phyloP scores from a whole-genome alignment of 1,140 invertebrate genomes.

The Holcopasites calliopsidis region DNA sequence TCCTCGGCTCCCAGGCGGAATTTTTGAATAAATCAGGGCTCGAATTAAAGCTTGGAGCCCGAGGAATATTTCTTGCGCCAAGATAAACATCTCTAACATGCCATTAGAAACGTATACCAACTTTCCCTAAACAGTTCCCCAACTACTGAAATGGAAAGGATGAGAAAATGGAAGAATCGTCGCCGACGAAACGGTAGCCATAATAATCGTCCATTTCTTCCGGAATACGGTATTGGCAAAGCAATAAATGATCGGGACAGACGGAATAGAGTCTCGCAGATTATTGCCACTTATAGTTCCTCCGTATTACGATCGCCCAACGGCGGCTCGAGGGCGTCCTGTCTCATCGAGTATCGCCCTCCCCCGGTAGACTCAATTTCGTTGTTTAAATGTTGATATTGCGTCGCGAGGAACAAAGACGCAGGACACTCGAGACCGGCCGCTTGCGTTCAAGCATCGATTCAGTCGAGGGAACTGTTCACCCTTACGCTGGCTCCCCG shows the following conservation, averaged over 20 bases:
- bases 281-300: not conserved
- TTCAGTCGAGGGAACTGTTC: not conserved
- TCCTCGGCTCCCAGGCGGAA: too few species aligned
- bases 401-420: not conserved
- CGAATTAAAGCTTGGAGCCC: too few species aligned
- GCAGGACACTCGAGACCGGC: not conserved
- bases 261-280: not conserved
- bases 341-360: not conserved
- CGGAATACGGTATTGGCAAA: not conserved
- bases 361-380: not conserved
- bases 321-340: not conserved
- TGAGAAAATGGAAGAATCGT: not conserved
- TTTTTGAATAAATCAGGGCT: too few species aligned
- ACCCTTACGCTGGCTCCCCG: not conserved
- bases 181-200: too few species aligned
- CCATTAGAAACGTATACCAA: too few species aligned
- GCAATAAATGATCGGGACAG: not conserved
- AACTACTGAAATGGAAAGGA: too few species aligned
- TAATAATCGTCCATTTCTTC: not conserved
- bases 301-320: not conserved
- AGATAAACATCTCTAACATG: too few species aligned
- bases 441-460: constrained; percentile 8
- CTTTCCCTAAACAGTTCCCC: too few species aligned
- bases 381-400: constrained; percentile 4
- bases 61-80: too few species aligned